A percentile compares a stretch with the other conserved stretches of the same genome.
phyloP scores from a whole-genome alignment of 1,140 invertebrate species.

The Polypedilum pembai region DNA sequence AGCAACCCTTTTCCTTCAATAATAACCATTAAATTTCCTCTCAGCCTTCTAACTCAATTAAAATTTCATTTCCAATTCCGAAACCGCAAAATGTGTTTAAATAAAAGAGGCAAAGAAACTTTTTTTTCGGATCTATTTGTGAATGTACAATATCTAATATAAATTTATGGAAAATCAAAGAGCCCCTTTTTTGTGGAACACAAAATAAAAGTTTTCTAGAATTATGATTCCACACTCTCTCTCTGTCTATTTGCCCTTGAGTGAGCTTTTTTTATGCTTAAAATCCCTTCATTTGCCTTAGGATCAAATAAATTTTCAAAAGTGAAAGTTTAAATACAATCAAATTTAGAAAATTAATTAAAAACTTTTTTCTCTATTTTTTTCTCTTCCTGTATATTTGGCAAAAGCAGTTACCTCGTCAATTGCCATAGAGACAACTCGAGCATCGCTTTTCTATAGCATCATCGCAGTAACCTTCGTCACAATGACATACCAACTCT shows the following conservation, averaged over 20 bases:
- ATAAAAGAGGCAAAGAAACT: no score
- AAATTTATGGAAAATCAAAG: no score
- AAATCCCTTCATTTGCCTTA: no score
- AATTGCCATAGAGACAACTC: background rate
- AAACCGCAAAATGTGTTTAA: background rate
- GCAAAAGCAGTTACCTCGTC: background rate
- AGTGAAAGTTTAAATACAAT: background rate
- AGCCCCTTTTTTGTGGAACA: no score
- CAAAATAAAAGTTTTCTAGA: no score
- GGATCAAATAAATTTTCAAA: background rate
- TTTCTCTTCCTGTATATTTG: background rate
- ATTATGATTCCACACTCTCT: no score
- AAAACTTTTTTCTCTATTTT: background rate
- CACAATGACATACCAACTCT: slow-evolving; percentile 21
- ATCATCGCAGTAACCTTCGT: slow-evolving; percentile 15
- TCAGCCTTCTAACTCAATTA: background rate
- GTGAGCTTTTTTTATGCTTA: no score
- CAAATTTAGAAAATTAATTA: slow-evolving; percentile 21
- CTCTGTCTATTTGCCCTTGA: no score
- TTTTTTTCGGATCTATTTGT: background rate
- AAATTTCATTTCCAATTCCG: background rate
- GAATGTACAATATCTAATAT: no score
- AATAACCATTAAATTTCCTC: no score
- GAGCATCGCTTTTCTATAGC: background rate
- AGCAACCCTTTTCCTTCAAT: no score